A percentile compares a stretch with the other conserved stretches of the same genome.
Conservation (phyloP, 1,140 invertebrate genomes). For the Dysdera silvatica region DNA sequence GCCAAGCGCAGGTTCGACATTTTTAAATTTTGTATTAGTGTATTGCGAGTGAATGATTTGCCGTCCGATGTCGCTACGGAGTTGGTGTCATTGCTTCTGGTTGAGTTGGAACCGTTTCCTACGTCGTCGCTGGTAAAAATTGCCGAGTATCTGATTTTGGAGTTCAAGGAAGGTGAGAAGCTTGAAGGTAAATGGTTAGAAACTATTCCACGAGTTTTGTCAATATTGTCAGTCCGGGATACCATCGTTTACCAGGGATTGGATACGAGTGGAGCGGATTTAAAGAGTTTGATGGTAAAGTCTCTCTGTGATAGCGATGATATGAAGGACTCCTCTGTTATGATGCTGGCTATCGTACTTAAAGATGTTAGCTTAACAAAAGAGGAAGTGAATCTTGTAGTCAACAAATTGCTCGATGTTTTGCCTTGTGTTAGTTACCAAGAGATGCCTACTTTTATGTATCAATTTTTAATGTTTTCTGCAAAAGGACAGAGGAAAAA, state of each 20-base stretch:
- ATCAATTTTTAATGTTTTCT: conserved; percentile 17
- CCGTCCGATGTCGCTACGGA: neutral
- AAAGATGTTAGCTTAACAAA: conserved; percentile 18
- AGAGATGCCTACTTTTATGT: conserved; percentile 17
- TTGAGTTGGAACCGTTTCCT: conserved; percentile 6
- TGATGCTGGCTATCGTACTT: conserved; percentile 4
- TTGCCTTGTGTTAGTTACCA: neutral
- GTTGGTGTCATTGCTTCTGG: neutral
- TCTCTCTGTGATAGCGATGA: conserved; percentile 4
- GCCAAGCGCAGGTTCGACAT: conserved; percentile 18
- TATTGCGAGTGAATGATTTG: conserved; percentile 2
- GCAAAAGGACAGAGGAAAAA: conserved; percentile 4
- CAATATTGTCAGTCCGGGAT: conserved; percentile 1
- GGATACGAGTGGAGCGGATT: conserved; percentile 10
- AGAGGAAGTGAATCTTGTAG: conserved; percentile 10
- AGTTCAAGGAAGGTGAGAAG: neutral
- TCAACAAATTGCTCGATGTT: neutral
- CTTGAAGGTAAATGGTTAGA: conserved; percentile 13
- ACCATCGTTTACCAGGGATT: conserved; percentile 11
- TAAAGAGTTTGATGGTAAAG: conserved; percentile 9
- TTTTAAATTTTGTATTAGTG: conserved; percentile 4
- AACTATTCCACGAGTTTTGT: conserved; percentile 11
- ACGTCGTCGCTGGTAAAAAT: conserved; percentile 18
- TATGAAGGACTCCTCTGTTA: neutral
- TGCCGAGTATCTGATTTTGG: conserved; percentile 6